Percentiles rank a stretch among this genome's conserved stretches.
Conservation (phyloP, 2,113 vertebrate species). For the Paracanthobrama guichenoti region DNA sequence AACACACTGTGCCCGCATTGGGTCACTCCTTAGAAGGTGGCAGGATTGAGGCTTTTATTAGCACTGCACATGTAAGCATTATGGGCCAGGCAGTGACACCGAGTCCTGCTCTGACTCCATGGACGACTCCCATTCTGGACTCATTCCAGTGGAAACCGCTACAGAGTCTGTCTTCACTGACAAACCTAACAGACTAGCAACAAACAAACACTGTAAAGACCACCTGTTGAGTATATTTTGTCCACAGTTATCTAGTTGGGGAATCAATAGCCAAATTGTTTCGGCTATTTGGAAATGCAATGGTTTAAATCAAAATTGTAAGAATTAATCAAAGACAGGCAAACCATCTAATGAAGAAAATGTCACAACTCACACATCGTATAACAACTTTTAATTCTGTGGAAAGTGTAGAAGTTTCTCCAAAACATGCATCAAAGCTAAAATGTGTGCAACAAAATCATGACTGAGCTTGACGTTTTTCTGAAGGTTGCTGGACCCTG, state of each 20-base stretch:
- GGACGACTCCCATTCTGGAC: conserved; percentile 16
- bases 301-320: not conserved
- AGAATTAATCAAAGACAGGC: not conserved
- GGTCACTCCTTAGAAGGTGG: conserved; percentile 63
- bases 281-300: not conserved
- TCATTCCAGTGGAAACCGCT: conserved; percentile 1
- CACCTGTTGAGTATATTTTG: not conserved
- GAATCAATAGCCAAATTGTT: not conserved
- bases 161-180: not conserved
- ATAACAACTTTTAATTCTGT: not conserved
- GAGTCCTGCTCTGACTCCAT: conserved; percentile 39
- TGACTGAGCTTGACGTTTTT: not conserved
- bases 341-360: not conserved
- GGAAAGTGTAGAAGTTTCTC: not conserved
- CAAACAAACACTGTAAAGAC: not conserved
- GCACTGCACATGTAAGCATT: conserved; percentile 62
- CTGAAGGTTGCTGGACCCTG: not conserved
- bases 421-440: not conserved
- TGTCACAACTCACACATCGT: not conserved
- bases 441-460: not conserved
- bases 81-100: not conserved
- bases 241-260: too few relatives aligned
- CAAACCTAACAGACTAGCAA: not conserved
- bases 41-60: conserved; percentile 64
- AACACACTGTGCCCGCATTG: not conserved